Base-by-base conservation (phyloP, 1,140 invertebrate genomes). In the Drosophila parabipectinata region DNA sequence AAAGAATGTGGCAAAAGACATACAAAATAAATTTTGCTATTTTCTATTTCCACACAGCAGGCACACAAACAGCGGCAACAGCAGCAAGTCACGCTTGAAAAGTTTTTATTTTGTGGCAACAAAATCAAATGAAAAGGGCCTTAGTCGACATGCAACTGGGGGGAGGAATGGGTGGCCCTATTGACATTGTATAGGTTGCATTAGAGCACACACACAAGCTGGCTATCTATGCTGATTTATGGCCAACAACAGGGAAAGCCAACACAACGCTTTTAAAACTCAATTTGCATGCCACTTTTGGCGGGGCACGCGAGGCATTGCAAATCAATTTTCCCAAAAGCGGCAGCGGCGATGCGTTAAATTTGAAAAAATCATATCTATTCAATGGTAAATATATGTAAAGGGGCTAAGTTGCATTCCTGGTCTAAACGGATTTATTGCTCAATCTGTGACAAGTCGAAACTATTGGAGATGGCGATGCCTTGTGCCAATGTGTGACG, bases 241-340 rank as follows among this genome's bases (percentile, higher is more conserved):
- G 78, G 73, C 66, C 61, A 71, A 54, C 77, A 79, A 48, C 62
- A 56, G 47, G 66, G 41, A 57, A 44, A 32, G 44, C 67, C 59
- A 68, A 47, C 59, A 53, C 78, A 79, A 74, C 73, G 82, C 73
- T 80, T 73, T 71, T 77, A 63, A 87, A 87, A 87, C 83, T 87
- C 83, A 87, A 88, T 88, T 87, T 87, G 83, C 83, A 87, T 87
- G 83, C 79, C 83, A 82, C 82, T 87, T 81, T 81, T 68, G 76
- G 58, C 71, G 59, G 50, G 15, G 32, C 52, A 67, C 61, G 67
- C 66, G 39, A 52, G 24, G 48, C 64, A n/a, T 68, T 59, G 72
- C 54, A 68, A 71, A 71, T 77, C 73, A 77, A 77, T 69, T 79
- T 77, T 61, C 56, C 30, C 47, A n/a, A n/a, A 48, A 69, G 64